phyloP scores from a whole-genome alignment of 2,797 vertebrate species.

The Helostoma temminkii region DNA sequence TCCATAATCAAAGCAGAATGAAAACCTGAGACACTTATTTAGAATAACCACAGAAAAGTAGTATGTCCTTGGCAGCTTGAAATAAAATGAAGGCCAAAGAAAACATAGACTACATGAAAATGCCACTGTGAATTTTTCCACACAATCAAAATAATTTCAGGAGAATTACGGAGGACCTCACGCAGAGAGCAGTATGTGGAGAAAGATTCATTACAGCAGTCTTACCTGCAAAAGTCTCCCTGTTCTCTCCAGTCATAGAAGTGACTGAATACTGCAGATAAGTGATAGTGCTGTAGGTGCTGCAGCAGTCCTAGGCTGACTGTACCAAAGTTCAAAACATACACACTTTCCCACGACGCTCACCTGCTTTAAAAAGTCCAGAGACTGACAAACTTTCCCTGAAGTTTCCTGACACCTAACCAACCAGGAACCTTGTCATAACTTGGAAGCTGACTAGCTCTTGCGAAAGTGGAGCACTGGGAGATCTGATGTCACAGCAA shows the following conservation, averaged over 20 bases:
- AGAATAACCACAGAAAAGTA: constrained; percentile 78
- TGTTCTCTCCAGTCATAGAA: constrained; percentile 46
- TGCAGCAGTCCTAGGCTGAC: constrained; percentile 29
- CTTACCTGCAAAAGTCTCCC: constrained; percentile 73
- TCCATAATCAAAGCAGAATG: constrained; percentile 65
- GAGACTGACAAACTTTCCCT: constrained; percentile 45
- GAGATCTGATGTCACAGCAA: constrained; percentile 82
- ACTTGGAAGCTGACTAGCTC: constrained; percentile 64
- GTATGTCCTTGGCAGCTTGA: constrained; percentile 76
- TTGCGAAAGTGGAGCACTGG: constrained; percentile 75
- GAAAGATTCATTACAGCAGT: constrained; percentile 44
- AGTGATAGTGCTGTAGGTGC: constrained; percentile 43
- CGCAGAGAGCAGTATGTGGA: constrained; percentile 65
- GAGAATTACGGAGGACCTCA: constrained; percentile 75
- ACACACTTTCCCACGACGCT: constrained; percentile 52
- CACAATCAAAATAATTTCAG: constrained; percentile 68
- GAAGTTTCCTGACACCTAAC: constrained; percentile 39
- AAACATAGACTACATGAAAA: constrained; percentile 79
- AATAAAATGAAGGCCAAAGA: constrained; percentile 69
- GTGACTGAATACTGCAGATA: constrained; percentile 47
- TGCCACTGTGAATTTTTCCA: constrained; percentile 77
- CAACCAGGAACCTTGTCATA: constrained; percentile 61
- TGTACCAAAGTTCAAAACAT: constrained; percentile 24
- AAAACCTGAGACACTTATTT: constrained; percentile 71
- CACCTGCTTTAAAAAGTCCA: constrained; percentile 45